Evolutionary conservation across 1,140 invertebrate species (phyloP).

Genomic region (Daktulosphaira vitifoliae): DNA sequence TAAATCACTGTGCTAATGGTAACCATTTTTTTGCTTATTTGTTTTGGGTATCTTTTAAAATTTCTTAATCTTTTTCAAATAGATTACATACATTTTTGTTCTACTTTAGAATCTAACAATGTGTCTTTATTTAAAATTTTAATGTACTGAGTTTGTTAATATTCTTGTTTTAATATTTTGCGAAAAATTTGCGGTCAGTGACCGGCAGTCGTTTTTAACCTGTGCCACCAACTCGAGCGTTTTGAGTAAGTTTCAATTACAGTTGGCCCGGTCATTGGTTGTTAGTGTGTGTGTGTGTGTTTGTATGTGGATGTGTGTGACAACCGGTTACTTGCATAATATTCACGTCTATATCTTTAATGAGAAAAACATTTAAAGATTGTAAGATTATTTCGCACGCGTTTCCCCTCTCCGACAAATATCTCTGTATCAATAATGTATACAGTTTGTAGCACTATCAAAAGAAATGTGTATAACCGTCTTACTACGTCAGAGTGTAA

Average conservation of each 20-base stretch:
- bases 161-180: background rate
- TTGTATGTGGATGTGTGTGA: background rate
- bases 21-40: no score
- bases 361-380: slow-evolving; percentile 20
- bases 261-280: slow-evolving; percentile 7
- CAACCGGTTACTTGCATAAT: slow-evolving; percentile 33
- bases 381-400: background rate
- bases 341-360: slow-evolving; percentile 30
- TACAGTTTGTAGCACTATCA: no score
- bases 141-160: no score
- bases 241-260: slow-evolving; percentile 29
- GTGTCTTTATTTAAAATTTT: no score
- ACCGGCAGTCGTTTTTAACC: slow-evolving; percentile 17
- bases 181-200: slow-evolving; percentile 20
- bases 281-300: background rate
- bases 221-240: slow-evolving; percentile 14
- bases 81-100: no score
- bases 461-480: no score
- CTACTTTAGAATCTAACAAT: no score
- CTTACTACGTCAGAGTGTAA: no score
- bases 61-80: no score
- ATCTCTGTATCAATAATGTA: no score
- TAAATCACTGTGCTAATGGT: background rate
- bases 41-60: no score
- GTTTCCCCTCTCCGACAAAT: slow-evolving; percentile 4